These are phyloP conservation scores for Incurvaria masculella DNA, from an alignment of 2,888 invertebrate genomes.

Conservation along the genomic window DNA sequence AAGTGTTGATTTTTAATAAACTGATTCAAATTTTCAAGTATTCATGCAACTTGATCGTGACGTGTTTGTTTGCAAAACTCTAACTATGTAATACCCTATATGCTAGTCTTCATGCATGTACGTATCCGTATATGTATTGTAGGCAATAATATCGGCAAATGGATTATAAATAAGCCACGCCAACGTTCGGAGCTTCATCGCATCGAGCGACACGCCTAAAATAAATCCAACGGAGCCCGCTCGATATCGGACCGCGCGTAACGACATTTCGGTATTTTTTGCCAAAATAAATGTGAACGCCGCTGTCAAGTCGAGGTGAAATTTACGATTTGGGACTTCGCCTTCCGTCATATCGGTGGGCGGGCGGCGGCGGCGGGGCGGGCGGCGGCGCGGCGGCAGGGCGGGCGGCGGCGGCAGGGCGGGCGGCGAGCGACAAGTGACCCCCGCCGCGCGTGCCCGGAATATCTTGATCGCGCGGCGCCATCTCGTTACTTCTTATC, in stretches of 20 bases:
- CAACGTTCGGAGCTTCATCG: neutral
- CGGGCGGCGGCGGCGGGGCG: too few species aligned
- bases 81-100: too few species aligned
- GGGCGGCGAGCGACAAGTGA: neutral
- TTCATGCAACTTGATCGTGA: too few species aligned
- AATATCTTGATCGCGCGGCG: neutral
- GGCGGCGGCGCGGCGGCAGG: neutral
- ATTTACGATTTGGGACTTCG: neutral
- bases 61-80: too few species aligned
- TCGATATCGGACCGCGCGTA: neutral
- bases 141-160: too few species aligned
- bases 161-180: too few species aligned
- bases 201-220: neutral
- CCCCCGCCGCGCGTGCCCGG: neutral
- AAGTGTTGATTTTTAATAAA: too few species aligned
- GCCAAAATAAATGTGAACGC: neutral
- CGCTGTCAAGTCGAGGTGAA: neutral
- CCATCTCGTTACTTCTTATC: neutral
- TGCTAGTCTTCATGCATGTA: too few species aligned
- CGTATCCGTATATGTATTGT: too few species aligned
- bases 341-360: neutral
- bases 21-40: too few species aligned
- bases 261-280: neutral
- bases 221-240: neutral
- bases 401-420: neutral